Evolutionary conservation across 2,113 vertebrate species (phyloP), one percentile per base, ranked within the genome.

Genomic region (Sebastes fasciatus): DNA sequence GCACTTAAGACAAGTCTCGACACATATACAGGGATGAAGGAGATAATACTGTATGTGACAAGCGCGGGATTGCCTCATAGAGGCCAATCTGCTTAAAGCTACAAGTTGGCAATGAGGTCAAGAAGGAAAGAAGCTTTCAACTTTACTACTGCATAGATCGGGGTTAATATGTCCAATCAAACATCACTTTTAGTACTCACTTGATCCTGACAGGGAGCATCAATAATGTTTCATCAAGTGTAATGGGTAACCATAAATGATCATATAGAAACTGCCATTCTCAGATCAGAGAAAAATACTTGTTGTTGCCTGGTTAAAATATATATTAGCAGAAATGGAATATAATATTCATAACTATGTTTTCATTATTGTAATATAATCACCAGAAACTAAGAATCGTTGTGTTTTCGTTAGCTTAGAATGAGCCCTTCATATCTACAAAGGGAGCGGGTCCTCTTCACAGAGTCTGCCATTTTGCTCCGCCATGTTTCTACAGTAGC

Each of bases 31-130:
- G 8, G 48, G 52, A n/a, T 57, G 46, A 72, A n/a, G 40, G 8
- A 64, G 46, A 72, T 49, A 17, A 45, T 13, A 14, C 8, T 51
- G 10, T 0, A 62, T 75, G 54, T 70, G 74, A 62, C 71, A 34
- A 40, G 55, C 2, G 6, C 63, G 58, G 42, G 49, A 52, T 66
- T 80, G 23, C 43, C n/a, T 43, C 26, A 80, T 19, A 46, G 14
- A 45, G 19, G 63, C 3, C 55, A 68, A 67, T 54, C 42, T 69
- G 42, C 13, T 40, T 65, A 5, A 66, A 46, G 48, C 58, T 70
- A 55, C 70, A 79, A 74, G 13, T 61, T 77, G 12, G 34, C 3
- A 73, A 48, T 62, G 19, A 74, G 58, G 46, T 46, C 58, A 85
- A 65, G 40, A 54, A 17, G 62, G 23, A 6, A 12, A 16, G 6